phyloP scores from a whole-genome alignment of 2,113 vertebrate species.

The Tamias sibiricus region DNA sequence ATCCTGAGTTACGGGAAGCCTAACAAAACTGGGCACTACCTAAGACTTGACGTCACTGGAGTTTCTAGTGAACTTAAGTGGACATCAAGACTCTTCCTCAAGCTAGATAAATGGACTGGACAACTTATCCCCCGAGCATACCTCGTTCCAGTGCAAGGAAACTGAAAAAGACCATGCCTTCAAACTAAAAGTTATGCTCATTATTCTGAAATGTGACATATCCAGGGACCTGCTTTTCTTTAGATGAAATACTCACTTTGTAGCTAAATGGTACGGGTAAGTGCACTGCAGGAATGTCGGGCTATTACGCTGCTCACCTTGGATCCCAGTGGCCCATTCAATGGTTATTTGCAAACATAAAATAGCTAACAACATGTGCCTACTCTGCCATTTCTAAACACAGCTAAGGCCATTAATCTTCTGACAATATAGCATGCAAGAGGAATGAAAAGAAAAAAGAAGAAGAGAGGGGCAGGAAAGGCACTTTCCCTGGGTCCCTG shows the following conservation, averaged over 20 bases:
- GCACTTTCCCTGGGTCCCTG: background rate
- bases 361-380: constrained; percentile 16
- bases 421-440: background rate
- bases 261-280: background rate
- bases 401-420: background rate
- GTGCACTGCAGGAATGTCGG: background rate
- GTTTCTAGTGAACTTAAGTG: background rate
- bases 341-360: constrained; percentile 49
- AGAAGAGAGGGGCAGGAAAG: background rate
- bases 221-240: background rate
- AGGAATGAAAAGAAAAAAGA: background rate
- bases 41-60: background rate
- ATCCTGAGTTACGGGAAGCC: constrained; percentile 18
- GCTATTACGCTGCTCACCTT: background rate
- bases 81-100: constrained; percentile 46
- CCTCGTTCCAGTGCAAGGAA: constrained; percentile 15
- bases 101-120: background rate
- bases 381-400: background rate
- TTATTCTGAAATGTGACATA: constrained; percentile 39
- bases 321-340: background rate
- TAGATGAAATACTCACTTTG: background rate
- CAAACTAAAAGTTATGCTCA: background rate
- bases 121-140: background rate
- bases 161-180: background rate
- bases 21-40: background rate